Evolutionary conservation across 2,888 invertebrate genomes (phyloP).

Genomic region (Chaitophorus viminalis): DNA sequence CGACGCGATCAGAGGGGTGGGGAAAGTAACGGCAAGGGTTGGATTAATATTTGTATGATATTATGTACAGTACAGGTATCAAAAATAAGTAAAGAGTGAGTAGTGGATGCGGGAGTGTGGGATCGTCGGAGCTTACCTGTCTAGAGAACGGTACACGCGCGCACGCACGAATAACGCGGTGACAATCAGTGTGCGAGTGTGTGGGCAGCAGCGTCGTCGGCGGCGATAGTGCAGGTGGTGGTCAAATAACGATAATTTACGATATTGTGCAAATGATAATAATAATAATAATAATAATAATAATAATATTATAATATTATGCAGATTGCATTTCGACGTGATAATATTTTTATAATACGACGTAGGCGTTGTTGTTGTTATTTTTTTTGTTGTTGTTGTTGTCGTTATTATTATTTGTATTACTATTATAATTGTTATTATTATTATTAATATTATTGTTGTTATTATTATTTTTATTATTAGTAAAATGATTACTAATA

Average conservation of each 20-base stretch:
- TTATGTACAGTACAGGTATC: not conserved
- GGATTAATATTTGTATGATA: not conserved
- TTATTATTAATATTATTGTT: too few relatives aligned
- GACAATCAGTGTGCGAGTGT: conserved; percentile 21
- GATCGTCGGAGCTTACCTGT: conserved; percentile 42
- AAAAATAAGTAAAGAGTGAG: not conserved
- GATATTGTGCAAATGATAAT: too few relatives aligned
- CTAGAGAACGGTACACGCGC: conserved; percentile 25
- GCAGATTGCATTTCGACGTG: not conserved
- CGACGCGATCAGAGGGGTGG: too few relatives aligned
- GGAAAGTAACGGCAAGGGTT: too few relatives aligned
- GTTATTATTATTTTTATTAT: too few relatives aligned
- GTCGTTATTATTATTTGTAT: too few relatives aligned
- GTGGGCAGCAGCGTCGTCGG: not conserved
- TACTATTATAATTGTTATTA: too few relatives aligned
- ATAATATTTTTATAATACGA: not conserved
- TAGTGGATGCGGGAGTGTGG: not conserved
- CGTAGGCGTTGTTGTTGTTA: not conserved
- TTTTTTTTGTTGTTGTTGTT: too few relatives aligned
- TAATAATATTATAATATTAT: not conserved
- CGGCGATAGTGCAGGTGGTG: not conserved
- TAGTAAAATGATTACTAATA: too few relatives aligned
- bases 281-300: not conserved
- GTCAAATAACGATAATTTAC: not conserved
- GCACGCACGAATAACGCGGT: conserved; percentile 36